Percentiles rank a stretch among this genome's conserved stretches.
phyloP scores from a whole-genome alignment of 2,797 vertebrate genomes.

The Hemitrygon akajei region DNA sequence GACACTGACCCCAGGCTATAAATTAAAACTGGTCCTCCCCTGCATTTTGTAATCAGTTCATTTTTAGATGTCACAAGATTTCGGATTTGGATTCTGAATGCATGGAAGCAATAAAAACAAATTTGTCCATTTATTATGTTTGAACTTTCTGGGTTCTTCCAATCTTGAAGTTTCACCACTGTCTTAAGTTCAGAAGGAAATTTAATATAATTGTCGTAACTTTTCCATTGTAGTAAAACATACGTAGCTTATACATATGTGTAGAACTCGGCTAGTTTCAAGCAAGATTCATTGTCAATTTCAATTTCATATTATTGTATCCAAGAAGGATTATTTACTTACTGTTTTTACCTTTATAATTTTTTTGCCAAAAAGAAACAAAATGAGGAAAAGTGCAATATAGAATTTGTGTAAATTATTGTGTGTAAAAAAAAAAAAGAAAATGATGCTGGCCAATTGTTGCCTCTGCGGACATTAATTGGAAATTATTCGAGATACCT shows the following conservation, averaged over 20 bases:
- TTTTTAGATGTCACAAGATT: neutral
- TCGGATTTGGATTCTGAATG: neutral
- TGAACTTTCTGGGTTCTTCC: neutral
- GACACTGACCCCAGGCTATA: neutral
- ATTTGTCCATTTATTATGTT: neutral
- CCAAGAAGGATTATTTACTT: neutral
- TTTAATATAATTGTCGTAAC: neutral
- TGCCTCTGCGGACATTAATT: neutral
- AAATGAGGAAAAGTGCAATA: slow-evolving; percentile 69
- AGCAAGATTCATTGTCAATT: neutral
- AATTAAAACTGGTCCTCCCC: neutral
- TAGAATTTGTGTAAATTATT: slow-evolving; percentile 46
- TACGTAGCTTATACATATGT: neutral
- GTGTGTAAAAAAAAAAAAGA: neutral
- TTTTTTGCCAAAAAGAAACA: slow-evolving; percentile 46
- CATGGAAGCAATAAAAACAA: neutral
- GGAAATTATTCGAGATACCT: neutral
- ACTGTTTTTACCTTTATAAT: neutral
- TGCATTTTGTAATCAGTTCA: neutral
- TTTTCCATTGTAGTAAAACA: neutral
- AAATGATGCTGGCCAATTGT: neutral
- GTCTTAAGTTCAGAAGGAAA: neutral
- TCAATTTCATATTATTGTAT: neutral
- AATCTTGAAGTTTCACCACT: neutral
- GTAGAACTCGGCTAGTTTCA: neutral